Evolutionary conservation across 2,888 invertebrate genomes (phyloP).

Genomic region (Meloe dianella): DNA sequence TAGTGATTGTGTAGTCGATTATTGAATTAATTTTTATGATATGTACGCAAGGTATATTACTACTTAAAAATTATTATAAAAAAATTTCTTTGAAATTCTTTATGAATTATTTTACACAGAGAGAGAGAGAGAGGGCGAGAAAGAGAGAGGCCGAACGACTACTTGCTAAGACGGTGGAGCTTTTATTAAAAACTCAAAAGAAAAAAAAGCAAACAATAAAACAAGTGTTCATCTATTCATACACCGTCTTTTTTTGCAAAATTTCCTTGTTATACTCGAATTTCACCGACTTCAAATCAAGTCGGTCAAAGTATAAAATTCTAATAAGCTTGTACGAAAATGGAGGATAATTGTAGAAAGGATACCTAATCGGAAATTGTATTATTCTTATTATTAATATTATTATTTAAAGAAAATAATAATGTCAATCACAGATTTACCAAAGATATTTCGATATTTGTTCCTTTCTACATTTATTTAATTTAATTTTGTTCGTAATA

Average conservation of each 20-base stretch:
- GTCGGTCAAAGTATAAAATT: no score
- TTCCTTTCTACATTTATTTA: conserved; percentile 4
- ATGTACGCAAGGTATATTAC: conserved; percentile 17
- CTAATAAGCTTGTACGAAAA: no score
- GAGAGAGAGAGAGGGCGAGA: no score
- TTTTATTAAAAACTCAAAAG: conserved; percentile 15
- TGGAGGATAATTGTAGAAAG: no score
- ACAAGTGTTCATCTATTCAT: background rate
- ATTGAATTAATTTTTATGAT: conserved; percentile 16
- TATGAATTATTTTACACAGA: conserved; percentile 18
- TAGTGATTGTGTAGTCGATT: background rate
- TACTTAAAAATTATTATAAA: background rate
- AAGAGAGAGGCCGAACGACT: conserved; percentile 55
- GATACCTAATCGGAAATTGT: no score
- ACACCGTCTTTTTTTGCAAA: background rate
- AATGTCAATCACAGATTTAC: background rate
- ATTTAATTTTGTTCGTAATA: no score
- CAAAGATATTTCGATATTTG: background rate
- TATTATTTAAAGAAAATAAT: background rate
- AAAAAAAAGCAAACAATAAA: background rate
- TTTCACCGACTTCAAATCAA: background rate
- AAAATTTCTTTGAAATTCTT: background rate
- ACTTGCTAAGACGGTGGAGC: conserved; percentile 52
- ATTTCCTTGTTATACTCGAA: background rate
- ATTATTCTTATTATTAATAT: no score